Evolutionary conservation across 2,888 invertebrate species (phyloP).

Genomic region (Taenaris catops): DNA sequence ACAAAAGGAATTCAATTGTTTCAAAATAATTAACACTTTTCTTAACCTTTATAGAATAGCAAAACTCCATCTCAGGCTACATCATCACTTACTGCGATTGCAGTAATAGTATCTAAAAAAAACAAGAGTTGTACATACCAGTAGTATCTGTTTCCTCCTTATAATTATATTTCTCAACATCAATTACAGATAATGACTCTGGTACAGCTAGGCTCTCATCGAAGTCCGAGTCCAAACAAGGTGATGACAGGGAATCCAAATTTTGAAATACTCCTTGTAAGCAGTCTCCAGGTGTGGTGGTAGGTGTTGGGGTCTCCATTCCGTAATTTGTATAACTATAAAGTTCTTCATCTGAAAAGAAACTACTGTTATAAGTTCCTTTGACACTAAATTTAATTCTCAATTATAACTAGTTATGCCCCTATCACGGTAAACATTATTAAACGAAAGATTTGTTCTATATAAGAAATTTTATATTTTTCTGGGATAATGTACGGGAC

Average conservation of each 20-base stretch:
- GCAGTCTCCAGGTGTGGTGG: conserved; percentile 53
- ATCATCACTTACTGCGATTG: no score
- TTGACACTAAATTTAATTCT: no score
- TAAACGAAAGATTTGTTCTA: no score
- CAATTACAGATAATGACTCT: conserved; percentile 85
- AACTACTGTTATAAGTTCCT: conserved; percentile 3
- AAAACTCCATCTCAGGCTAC: no score
- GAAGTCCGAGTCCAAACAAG: conserved; percentile 84
- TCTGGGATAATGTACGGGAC: no score
- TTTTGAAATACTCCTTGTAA: conserved; percentile 68
- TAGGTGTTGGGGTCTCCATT: conserved; percentile 67
- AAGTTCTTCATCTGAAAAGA: conserved; percentile 58
- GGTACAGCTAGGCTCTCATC: conserved; percentile 90
- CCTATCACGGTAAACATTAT: no score
- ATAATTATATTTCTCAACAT: conserved; percentile 60
- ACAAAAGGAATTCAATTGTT: no score
- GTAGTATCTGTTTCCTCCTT: conserved; percentile 49
- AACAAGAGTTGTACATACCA: conserved; percentile 32
- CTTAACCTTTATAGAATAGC: no score
- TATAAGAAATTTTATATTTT: no score
- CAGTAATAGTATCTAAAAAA: no score
- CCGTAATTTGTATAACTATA: conserved; percentile 71
- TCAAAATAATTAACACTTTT: no score
- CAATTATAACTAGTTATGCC: no score
- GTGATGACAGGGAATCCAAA: conserved; percentile 74